Conservation (phyloP, 2,113 vertebrate genomes). For the Sorex fumeus region DNA sequence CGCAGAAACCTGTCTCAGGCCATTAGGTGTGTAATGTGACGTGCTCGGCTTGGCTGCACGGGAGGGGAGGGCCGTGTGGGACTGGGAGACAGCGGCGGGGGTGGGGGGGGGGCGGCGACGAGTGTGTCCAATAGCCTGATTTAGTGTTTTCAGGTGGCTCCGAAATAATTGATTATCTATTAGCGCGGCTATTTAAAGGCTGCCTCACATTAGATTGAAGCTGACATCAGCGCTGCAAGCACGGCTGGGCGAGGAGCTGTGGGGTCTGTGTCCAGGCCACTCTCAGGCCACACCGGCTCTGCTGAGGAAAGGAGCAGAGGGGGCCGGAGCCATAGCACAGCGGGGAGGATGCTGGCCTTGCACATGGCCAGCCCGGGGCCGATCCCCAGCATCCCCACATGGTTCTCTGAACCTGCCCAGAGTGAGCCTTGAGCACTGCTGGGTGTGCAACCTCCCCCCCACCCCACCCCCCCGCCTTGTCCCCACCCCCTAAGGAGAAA, state of each 20-base stretch:
- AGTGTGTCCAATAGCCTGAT: conserved; percentile 63
- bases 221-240: background rate
- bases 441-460: no score
- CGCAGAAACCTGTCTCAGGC: conserved; percentile 59
- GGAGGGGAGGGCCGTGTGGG: conserved; percentile 67
- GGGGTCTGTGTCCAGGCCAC: background rate
- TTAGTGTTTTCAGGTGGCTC: conserved; percentile 71
- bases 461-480: no score
- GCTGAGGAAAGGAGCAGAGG: background rate
- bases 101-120: no score
- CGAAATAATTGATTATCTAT: conserved; percentile 81
- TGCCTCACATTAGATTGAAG: conserved; percentile 61
- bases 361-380: no score
- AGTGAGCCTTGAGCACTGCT: no score
- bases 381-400: no score
- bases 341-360: no score
- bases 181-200: conserved; percentile 79
- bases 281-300: background rate
- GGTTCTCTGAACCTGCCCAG: no score
- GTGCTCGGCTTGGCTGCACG: conserved; percentile 51
- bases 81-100: conserved; percentile 71
- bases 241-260: background rate
- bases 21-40: conserved; percentile 76
- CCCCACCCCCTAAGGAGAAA: background rate
- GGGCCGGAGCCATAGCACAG: no score